These are phyloP conservation scores for Hippocampus comes DNA, from an alignment of 2,113 vertebrate species.

Conservation along the genomic window DNA sequence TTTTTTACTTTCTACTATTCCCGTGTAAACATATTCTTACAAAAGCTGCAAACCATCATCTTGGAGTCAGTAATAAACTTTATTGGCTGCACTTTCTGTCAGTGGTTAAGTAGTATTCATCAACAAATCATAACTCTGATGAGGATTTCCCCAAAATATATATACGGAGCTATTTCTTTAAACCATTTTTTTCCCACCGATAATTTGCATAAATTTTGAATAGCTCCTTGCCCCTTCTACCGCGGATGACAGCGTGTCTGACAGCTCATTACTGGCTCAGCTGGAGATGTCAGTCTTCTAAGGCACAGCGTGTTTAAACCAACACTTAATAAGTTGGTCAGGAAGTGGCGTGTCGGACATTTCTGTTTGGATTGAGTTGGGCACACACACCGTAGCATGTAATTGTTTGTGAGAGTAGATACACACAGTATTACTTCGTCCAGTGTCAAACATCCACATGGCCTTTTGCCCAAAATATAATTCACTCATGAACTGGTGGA, in stretches of 20 bases:
- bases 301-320: constrained; percentile 61
- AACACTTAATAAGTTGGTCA: constrained; percentile 64
- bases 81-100: not conserved
- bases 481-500: constrained; percentile 10
- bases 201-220: constrained; percentile 33
- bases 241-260: constrained; percentile 50
- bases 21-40: not conserved
- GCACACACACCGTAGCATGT: not conserved
- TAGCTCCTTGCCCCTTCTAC: constrained; percentile 51
- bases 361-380: constrained; percentile 33
- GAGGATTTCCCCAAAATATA: constrained; percentile 7
- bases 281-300: constrained; percentile 66
- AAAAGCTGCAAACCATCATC: no score
- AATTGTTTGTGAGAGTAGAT: constrained; percentile 19
- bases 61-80: not conserved
- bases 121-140: not conserved
- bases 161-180: constrained; percentile 7
- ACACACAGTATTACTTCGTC: constrained; percentile 10
- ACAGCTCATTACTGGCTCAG: constrained; percentile 68
- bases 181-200: constrained; percentile 13
- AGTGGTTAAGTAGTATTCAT: not conserved
- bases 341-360: constrained; percentile 60
- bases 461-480: not conserved
- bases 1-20: not conserved
- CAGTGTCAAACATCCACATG: constrained; percentile 2